Conservation (phyloP, 2,888 invertebrate genomes). For the Mycalesis mineus region DNA sequence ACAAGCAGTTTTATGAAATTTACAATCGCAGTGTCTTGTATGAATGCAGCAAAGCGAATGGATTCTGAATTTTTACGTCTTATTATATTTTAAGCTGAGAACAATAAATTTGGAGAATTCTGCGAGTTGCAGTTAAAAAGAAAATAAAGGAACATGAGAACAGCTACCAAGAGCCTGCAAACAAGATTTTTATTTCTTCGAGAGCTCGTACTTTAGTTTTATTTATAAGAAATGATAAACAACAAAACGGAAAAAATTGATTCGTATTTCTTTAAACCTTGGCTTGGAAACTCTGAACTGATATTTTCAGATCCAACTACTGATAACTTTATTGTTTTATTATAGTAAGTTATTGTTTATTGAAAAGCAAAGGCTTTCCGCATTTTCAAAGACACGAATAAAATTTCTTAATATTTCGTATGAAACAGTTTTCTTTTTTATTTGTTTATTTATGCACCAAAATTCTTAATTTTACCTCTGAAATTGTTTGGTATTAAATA, state of each 20-base stretch:
- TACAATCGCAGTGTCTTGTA: neutral
- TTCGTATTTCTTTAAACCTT: neutral
- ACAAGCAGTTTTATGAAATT: neutral
- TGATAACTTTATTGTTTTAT: too few relatives aligned
- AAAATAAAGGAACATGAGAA: constrained; percentile 7
- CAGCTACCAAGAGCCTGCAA: constrained; percentile 3
- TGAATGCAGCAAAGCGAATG: neutral
- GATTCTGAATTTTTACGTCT: constrained; percentile 1
- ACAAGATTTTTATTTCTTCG: constrained; percentile 1
- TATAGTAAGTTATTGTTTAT: too few relatives aligned
- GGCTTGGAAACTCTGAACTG: neutral
- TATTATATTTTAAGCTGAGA: constrained; percentile 2
- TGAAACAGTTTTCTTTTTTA: too few relatives aligned
- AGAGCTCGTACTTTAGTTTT: neutral
- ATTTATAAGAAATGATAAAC: neutral
- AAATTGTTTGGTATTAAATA: too few relatives aligned
- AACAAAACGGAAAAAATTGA: neutral
- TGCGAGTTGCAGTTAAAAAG: constrained; percentile 4
- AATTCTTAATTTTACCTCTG: too few relatives aligned
- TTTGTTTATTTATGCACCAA: too few relatives aligned
- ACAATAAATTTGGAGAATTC: constrained; percentile 8
- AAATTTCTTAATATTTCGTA: too few relatives aligned
- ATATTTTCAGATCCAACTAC: too few relatives aligned
- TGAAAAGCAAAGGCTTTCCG: too few relatives aligned
- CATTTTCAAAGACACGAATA: too few relatives aligned